Evolutionary conservation across 2,797 vertebrate genomes (phyloP).

Genomic region (Acipenser transmontanus): DNA sequence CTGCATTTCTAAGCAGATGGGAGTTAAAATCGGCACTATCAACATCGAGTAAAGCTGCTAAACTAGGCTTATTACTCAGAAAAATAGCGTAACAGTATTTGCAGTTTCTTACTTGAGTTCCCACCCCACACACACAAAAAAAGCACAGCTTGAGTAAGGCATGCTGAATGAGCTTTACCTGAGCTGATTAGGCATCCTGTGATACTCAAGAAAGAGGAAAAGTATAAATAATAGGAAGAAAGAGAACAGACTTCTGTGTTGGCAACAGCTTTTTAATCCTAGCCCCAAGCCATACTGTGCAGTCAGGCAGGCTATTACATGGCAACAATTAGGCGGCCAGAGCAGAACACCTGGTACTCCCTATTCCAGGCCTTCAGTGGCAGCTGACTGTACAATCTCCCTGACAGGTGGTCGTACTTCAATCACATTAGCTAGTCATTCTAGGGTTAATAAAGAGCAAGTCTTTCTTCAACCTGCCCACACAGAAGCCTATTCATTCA

Average conservation of each 20-base stretch:
- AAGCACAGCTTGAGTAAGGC: neutral
- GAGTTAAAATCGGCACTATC: neutral
- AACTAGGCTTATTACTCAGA: conserved; percentile 3
- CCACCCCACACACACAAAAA: neutral
- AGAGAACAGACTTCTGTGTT: conserved; percentile 52
- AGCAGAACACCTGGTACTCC: conserved; percentile 83
- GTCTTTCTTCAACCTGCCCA: conserved; percentile 54
- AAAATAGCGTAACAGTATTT: neutral
- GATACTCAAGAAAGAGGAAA: conserved; percentile 14
- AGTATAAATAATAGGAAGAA: conserved; percentile 27
- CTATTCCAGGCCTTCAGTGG: conserved; percentile 70
- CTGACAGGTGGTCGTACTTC: conserved; percentile 89
- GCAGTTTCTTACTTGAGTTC: neutral
- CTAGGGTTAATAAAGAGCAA: conserved; percentile 82
- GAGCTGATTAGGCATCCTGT: conserved; percentile 23
- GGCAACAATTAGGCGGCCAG: conserved; percentile 74
- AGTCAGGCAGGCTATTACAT: conserved; percentile 82
- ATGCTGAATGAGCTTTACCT: conserved; percentile 22
- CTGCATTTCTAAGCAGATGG: conserved; percentile 5
- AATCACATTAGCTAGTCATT: conserved; percentile 82
- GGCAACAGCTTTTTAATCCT: conserved; percentile 60
- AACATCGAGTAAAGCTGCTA: neutral
- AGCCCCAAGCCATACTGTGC: conserved; percentile 68
- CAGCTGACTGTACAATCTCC: conserved; percentile 82
- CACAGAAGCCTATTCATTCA: conserved; percentile 64